Evolutionary conservation across 2,888 invertebrate genomes (phyloP).

Genomic region (Campoletis raptor): DNA sequence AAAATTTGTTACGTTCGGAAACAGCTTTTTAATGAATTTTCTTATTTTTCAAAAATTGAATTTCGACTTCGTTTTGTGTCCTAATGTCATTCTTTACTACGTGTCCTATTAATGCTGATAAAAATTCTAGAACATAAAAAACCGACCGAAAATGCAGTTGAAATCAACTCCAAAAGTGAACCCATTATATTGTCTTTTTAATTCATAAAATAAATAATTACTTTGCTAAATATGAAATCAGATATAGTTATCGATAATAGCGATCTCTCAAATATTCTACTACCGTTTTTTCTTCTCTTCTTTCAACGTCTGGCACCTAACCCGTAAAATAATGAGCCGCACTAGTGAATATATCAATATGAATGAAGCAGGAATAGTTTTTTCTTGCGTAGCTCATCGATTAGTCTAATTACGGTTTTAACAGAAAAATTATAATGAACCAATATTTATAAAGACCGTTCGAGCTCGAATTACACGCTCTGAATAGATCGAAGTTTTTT

Average conservation of each 20-base stretch:
- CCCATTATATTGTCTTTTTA: neutral
- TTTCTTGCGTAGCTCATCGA: neutral
- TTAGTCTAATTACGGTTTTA: neutral
- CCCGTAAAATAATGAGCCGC: neutral
- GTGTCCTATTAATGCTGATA: neutral
- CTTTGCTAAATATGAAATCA: neutral
- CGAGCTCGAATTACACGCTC: neutral
- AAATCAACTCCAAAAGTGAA: neutral
- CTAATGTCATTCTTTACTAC: neutral
- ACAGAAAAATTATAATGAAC: neutral
- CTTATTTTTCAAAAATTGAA: neutral
- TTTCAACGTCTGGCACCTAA: neutral
- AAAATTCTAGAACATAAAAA: too few relatives aligned
- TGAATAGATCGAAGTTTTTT: neutral
- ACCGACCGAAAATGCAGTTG: neutral
- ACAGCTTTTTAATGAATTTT: neutral
- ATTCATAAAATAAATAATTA: neutral
- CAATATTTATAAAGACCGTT: neutral
- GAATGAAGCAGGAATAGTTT: neutral
- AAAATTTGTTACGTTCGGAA: too few relatives aligned
- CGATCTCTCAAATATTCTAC: neutral
- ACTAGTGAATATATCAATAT: neutral
- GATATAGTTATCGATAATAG: neutral
- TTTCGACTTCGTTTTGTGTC: neutral
- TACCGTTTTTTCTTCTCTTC: neutral